Evolutionary conservation across 2,797 vertebrate genomes (phyloP).

Genomic region (Rhinogobio ventralis): DNA sequence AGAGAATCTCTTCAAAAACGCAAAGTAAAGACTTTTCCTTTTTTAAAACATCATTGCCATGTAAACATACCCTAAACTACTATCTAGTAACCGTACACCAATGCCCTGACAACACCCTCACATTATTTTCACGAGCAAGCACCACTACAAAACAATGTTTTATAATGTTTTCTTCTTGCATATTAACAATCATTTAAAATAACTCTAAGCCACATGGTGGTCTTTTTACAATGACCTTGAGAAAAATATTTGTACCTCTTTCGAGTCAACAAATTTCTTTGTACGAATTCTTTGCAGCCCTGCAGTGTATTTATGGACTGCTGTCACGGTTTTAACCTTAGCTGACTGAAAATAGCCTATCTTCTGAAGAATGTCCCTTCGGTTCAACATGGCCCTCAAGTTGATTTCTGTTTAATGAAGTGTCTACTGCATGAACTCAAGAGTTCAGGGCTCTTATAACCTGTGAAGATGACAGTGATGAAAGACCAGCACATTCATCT

Average conservation of each 20-base stretch:
- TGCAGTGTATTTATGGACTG: neutral
- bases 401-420: constrained; percentile 69
- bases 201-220: neutral
- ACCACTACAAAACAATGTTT: neutral
- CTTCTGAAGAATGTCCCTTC: constrained; percentile 54
- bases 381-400: constrained; percentile 55
- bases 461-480: constrained; percentile 40
- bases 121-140: neutral
- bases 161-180: neutral
- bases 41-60: neutral
- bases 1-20: neutral
- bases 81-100: neutral
- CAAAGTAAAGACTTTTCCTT: neutral
- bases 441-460: constrained; percentile 51
- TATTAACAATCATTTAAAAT: neutral
- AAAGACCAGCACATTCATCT: constrained; percentile 38
- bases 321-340: neutral
- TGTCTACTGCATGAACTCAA: constrained; percentile 61
- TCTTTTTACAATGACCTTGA: neutral
- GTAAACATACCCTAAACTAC: neutral
- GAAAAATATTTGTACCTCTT: neutral
- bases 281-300: neutral
- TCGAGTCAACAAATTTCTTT: neutral
- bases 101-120: neutral
- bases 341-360: constrained; percentile 24